Conservation (phyloP, 2,888 invertebrate species). For the Harpagoxenus sublaevis region DNA sequence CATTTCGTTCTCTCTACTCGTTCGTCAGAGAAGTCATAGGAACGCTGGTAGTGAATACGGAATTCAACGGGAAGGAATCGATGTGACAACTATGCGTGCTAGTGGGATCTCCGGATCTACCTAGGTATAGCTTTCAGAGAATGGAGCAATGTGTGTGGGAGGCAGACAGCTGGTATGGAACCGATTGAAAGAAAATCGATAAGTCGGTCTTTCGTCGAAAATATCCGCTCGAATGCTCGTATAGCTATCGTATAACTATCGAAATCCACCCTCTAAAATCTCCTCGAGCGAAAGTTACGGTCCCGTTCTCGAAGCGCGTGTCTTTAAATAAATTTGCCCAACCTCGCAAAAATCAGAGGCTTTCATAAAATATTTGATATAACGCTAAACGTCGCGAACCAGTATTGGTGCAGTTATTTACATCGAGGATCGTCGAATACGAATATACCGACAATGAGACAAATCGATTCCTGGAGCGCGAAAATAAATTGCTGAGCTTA, state of each 20-base stretch:
- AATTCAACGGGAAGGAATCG: slow-evolving; percentile 49
- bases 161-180: slow-evolving; percentile 24
- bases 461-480: slow-evolving; percentile 41
- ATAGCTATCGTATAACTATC: slow-evolving; percentile 12
- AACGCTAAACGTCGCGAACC: not conserved
- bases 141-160: slow-evolving; percentile 22
- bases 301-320: not conserved
- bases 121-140: slow-evolving; percentile 18
- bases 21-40: slow-evolving; percentile 66
- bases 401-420: not conserved
- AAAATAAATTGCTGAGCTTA: slow-evolving; percentile 42
- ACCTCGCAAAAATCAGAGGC: not conserved
- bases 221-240: slow-evolving; percentile 39
- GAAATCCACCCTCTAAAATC: slow-evolving; percentile 17
- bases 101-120: slow-evolving; percentile 32
- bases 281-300: slow-evolving; percentile 20
- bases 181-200: slow-evolving; percentile 54
- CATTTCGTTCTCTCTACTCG: slow-evolving; percentile 49
- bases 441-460: not conserved
- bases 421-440: not conserved
- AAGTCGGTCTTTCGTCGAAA: slow-evolving; percentile 41
- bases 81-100: slow-evolving; percentile 50
- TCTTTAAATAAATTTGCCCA: slow-evolving; percentile 35
- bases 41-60: slow-evolving; percentile 62
- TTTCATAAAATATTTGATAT: not conserved